Conservation (phyloP, 2,888 invertebrate genomes). For the Thymelicus lineola region DNA sequence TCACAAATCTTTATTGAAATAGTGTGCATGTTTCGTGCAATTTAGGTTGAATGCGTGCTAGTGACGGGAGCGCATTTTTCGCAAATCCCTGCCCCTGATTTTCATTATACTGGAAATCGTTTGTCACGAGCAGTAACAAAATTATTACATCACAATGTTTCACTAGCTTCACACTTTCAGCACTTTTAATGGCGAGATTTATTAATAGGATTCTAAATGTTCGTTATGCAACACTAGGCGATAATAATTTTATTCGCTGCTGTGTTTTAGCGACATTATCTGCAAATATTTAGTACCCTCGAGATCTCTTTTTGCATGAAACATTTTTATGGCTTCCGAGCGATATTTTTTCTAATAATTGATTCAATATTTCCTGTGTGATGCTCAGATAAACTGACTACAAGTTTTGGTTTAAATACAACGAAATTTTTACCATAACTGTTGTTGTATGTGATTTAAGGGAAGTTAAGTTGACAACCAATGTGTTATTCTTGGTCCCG, state of each 20-base stretch:
- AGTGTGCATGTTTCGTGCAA: conserved; percentile 16
- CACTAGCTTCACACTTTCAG: conserved; percentile 7
- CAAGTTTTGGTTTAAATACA: too few relatives aligned
- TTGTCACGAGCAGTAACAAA: conserved; percentile 29
- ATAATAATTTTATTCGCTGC: not conserved
- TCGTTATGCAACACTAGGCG: not conserved
- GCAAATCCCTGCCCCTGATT: conserved; percentile 28
- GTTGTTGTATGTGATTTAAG: too few relatives aligned
- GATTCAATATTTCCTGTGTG: too few relatives aligned
- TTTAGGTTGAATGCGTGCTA: conserved; percentile 39
- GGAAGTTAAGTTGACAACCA: too few relatives aligned
- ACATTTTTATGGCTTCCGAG: too few relatives aligned
- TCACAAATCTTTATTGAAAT: conserved; percentile 8
- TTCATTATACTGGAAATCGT: conserved; percentile 30
- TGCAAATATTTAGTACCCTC: not conserved
- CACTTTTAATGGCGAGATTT: conserved; percentile 3
- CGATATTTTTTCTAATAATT: too few relatives aligned
- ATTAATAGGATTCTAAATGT: not conserved
- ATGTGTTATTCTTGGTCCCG: not conserved
- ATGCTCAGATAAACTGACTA: too few relatives aligned
- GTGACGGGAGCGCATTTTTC: conserved; percentile 24
- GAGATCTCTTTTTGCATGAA: not conserved
- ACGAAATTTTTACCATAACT: too few relatives aligned
- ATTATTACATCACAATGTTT: conserved; percentile 9
- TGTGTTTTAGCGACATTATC: not conserved